phyloP scores from a whole-genome alignment of 2,113 vertebrate species.

The Elaphurus davidianus region DNA sequence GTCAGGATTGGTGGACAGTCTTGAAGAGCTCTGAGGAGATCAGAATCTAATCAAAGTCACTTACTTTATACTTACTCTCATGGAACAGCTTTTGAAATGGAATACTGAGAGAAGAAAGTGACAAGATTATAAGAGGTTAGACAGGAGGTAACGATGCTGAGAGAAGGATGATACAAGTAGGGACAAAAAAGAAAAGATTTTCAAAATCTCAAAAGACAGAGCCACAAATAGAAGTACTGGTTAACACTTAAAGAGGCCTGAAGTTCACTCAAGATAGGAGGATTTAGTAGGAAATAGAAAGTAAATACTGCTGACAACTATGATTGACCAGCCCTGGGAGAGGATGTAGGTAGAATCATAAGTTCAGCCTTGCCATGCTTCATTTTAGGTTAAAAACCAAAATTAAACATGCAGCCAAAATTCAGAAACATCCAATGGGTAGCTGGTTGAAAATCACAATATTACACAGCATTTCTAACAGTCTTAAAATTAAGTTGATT shows the following conservation, averaged over 20 bases:
- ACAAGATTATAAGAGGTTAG: background rate
- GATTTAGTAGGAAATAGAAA: background rate
- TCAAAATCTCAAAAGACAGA: background rate
- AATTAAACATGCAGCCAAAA: background rate
- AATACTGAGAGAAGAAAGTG: background rate
- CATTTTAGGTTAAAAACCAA: conserved; percentile 3
- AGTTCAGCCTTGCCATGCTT: background rate
- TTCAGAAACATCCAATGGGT: background rate
- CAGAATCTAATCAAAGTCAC: background rate
- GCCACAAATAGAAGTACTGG: background rate
- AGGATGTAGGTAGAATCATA: background rate
- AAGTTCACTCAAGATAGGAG: background rate
- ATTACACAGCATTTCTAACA: background rate
- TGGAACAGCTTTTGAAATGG: background rate
- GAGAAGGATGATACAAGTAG: background rate
- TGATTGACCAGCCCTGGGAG: background rate
- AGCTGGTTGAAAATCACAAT: background rate
- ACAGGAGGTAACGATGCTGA: background rate
- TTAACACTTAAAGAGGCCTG: background rate
- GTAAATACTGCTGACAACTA: background rate
- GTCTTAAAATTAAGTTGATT: background rate
- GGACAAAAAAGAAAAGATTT: background rate
- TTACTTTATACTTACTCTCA: background rate
- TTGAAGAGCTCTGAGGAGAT: background rate
- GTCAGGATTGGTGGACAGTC: too few species aligned